Evolutionary conservation across 2,888 invertebrate genomes (phyloP).

Genomic region (Dione vanillae): DNA sequence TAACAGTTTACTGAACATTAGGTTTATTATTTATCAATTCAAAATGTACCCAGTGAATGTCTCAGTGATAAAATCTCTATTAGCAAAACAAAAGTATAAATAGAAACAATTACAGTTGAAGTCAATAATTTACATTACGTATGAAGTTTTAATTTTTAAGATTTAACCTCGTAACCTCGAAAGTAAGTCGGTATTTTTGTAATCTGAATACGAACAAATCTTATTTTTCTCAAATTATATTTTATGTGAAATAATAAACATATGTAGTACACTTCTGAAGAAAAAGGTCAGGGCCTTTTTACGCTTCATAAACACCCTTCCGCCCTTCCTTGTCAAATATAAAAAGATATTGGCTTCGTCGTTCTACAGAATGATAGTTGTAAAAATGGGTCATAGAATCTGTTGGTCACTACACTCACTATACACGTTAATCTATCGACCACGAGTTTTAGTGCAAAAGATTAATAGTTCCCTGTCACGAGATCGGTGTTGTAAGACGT

Average conservation of each 20-base stretch:
- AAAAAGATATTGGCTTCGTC: slow-evolving; percentile 17
- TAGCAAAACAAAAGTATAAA: too few species aligned
- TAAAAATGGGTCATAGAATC: slow-evolving; percentile 38
- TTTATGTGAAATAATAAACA: neutral
- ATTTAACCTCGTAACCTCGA: too few species aligned
- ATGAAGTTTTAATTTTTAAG: too few species aligned
- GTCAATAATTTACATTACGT: too few species aligned
- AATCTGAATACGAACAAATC: neutral
- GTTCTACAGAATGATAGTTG: slow-evolving; percentile 12
- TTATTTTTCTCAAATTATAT: neutral
- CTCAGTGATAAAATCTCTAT: too few species aligned
- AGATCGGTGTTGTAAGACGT: slow-evolving; percentile 45
- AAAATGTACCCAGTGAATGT: too few species aligned
- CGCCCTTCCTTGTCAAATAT: slow-evolving; percentile 1
- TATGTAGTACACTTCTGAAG: neutral
- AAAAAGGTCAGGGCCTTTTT: slow-evolving; percentile 21
- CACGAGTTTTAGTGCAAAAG: slow-evolving; percentile 43
- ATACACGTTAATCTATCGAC: slow-evolving; percentile 37
- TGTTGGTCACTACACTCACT: slow-evolving; percentile 26
- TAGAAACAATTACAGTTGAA: too few species aligned
- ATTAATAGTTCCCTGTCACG: slow-evolving; percentile 56
- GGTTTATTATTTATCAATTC: too few species aligned
- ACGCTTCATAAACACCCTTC: slow-evolving; percentile 14
- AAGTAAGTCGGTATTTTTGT: neutral
- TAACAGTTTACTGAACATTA: too few species aligned